Evolutionary conservation across 2,797 vertebrate genomes (phyloP), one percentile per base, ranked within the genome.

Genomic region (Leontocebus nigricollis): DNA sequence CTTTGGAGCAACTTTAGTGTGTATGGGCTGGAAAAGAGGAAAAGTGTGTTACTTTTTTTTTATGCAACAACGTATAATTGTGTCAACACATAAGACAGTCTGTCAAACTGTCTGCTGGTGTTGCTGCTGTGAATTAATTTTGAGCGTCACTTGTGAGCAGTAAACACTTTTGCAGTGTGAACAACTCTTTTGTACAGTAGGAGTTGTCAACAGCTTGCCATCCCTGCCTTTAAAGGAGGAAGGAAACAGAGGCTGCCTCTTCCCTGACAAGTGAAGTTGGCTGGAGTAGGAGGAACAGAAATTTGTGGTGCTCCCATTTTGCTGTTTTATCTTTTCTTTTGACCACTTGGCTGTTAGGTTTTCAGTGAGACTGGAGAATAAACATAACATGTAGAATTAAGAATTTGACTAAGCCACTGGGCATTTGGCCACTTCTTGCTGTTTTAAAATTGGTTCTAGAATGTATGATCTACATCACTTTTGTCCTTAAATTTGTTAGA

Each of bases 61-160:
- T 9, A 97, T 98, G 98, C 98, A 98, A 98, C 98, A 98, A 97
- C 97, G 98, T 98, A 98, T 94, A 98, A 98, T 98, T 98, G 97
- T 99, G 98, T 99, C 98, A 99, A 98, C 98, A 99, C 98, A 98
- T 99, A 98, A 98, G 98, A 95, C 93, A 98, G 98, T 98, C 98
- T 99, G 98, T 99, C 99, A 98, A 98, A 98, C 98, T 98, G 97
- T 98, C 96, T 96, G 96, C 97, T 97, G 96, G 98, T 98, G 98
- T 98, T 98, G 98, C 98, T 98, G 98, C 98, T 98, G 98, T 98
- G 99, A 98, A 98, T 99, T 99, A 98, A 98, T 98, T 98, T 98
- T 98, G 98, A 98, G 98, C 97, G 93, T 98, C 98, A 97, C 97
- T 98, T 98, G 98, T 97, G 98, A 99, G 98, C 98, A 97, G 98